Evolutionary conservation across 2,888 invertebrate species (phyloP).

Genomic region (Dioctria linearis): DNA sequence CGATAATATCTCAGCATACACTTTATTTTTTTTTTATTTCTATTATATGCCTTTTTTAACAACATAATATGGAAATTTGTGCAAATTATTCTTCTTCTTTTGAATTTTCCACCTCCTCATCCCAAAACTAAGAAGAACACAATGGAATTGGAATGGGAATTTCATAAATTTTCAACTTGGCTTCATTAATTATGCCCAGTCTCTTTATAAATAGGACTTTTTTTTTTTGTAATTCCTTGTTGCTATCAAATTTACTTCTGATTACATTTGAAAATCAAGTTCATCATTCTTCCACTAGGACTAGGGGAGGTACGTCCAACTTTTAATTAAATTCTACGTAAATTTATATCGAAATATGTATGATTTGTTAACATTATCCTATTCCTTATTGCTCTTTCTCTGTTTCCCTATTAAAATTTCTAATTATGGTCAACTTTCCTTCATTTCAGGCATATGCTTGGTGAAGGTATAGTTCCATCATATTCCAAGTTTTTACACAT

Average conservation of each 20-base stretch:
- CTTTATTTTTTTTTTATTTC: too few relatives aligned
- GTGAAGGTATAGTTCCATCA: background rate
- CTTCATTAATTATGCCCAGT: background rate
- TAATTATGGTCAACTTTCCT: background rate
- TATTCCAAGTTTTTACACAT: background rate
- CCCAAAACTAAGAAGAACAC: too few relatives aligned
- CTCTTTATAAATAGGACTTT: background rate
- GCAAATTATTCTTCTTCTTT: too few relatives aligned
- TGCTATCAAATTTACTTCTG: background rate
- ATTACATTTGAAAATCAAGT: background rate
- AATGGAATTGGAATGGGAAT: background rate
- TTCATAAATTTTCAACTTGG: background rate
- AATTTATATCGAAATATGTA: background rate
- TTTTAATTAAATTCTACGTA: slow-evolving; percentile 6
- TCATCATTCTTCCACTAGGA: background rate
- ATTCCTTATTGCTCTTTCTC: background rate
- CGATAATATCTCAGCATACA: too few relatives aligned
- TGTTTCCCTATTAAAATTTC: background rate
- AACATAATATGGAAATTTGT: too few relatives aligned
- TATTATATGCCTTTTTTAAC: too few relatives aligned
- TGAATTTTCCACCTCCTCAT: too few relatives aligned
- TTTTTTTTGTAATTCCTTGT: background rate
- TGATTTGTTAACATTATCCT: background rate
- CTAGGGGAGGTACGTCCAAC: background rate
- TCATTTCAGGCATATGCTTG: background rate